Base-by-base conservation (phyloP, 2,113 vertebrate species). In the Sialia sialis region DNA sequence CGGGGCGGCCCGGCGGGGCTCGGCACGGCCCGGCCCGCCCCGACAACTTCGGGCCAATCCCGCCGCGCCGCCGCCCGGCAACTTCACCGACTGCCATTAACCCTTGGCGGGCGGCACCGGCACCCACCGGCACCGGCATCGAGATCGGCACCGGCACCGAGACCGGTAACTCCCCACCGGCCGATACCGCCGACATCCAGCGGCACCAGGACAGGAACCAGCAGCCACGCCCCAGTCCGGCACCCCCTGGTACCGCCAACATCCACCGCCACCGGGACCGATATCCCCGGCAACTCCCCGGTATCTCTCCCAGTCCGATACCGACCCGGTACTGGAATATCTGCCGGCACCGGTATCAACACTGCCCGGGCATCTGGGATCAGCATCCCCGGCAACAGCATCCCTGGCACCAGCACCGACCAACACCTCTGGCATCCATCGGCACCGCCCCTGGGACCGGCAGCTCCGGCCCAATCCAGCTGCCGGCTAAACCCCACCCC, bases 1-100 rank as follows among this genome's bases (percentile, higher is more conserved):
- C 48, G 44, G 60, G 58, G 67, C 67, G 44, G 81, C 66, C 39
- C 78, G 70, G 80, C 80, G 56, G 58, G 79, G 56, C 80, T 54
- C 68, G 68, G 80, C 56, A 30, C 64, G 54, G 49, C 59, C 56
- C 52, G 64, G 25, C 70, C 63, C 73, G 49, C 75, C 90, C 87
- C 92, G 59, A 16, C 84, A 89, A 91, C 91, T 86, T 92, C 81
- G 86, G 85, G 86, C 93, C 90, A 87, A 92, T 89, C 86, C 77
- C 66, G 69, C 85, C 62, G 82, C 86, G 80, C 81, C 75, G 73
- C 82, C 77, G 76, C 86, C 86, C 84, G 90, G 87, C 82, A 90
- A 90, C 81, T 89, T 90, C 73, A 56, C 52, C 69, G 70, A 81
- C 70, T 64, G 69, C 75, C 70, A 60, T 93, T 93, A 93, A 92